A percentile compares a stretch with the other conserved stretches of the same genome.
phyloP scores from a whole-genome alignment of 2,888 invertebrate species.

The Ferrisia virgata region DNA sequence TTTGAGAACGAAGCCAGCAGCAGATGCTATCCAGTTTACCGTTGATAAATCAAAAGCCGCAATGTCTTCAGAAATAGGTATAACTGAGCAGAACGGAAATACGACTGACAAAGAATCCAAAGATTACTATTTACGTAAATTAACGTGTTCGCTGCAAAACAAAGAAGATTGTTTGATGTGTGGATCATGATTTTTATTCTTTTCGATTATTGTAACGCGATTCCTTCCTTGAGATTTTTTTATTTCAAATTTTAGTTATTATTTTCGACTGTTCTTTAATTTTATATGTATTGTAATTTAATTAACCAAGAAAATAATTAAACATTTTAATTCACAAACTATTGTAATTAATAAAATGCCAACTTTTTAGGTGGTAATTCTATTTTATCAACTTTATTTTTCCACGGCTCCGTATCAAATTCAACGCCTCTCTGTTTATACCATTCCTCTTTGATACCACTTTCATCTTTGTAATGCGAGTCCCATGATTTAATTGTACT shows the following conservation, averaged over 20 bases:
- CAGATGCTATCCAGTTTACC: constrained; percentile 95
- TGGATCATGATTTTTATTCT: constrained; percentile 61
- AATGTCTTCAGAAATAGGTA: constrained; percentile 48
- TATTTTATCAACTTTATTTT: constrained; percentile 11
- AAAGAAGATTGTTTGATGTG: constrained; percentile 86
- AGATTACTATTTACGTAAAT: constrained; percentile 36
- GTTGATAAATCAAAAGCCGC: constrained; percentile 78
- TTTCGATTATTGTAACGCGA: neutral
- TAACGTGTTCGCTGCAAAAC: constrained; percentile 79
- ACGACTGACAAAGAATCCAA: neutral
- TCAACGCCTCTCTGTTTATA: constrained; percentile 14
- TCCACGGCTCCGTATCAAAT: constrained; percentile 20
- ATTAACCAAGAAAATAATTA: neutral
- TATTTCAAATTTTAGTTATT: neutral
- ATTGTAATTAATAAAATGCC: neutral
- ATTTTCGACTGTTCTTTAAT: neutral
- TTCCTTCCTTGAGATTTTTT: neutral
- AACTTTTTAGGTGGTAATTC: neutral
- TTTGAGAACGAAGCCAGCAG: constrained; percentile 92
- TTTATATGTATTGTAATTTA: neutral
- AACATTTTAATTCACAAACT: neutral
- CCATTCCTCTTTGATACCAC: constrained; percentile 1
- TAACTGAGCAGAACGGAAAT: constrained; percentile 37
- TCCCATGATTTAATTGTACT: constrained; percentile 58
- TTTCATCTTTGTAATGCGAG: neutral